These are phyloP conservation scores for Atlantisia rogersi DNA, from an alignment of 2,113 vertebrate species.

Conservation along the genomic window DNA sequence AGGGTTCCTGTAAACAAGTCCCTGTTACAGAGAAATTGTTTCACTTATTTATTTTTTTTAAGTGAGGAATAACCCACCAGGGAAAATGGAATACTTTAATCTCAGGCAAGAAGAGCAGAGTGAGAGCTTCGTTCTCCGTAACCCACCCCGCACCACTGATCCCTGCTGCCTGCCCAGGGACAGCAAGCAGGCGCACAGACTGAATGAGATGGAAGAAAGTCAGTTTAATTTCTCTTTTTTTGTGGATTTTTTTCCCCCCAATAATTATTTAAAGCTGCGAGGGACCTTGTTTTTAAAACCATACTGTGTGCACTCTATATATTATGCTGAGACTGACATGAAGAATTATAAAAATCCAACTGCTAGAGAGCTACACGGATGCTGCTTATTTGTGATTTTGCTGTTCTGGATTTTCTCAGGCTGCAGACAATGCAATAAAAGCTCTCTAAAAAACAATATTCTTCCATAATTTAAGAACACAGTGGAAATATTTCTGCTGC, in stretches of 20 bases:
- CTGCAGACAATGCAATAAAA: slow-evolving; percentile 50
- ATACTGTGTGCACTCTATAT: not conserved
- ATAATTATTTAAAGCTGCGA: slow-evolving; percentile 23
- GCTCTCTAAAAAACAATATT: slow-evolving; percentile 1
- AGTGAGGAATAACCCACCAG: not conserved
- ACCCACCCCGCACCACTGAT: fast-evolving
- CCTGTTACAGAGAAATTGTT: not conserved
- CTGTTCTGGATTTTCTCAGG: slow-evolving; percentile 45
- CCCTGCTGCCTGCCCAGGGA: not conserved
- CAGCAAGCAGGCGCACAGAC: not conserved
- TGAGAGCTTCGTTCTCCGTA: fast-evolving
- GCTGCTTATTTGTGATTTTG: not conserved
- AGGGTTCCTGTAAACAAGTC: not conserved
- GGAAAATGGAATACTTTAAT: not conserved
- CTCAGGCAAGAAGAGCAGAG: not conserved
- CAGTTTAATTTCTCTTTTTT: not conserved
- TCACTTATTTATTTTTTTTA: too few species aligned
- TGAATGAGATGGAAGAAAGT: not conserved
- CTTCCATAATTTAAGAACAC: not conserved
- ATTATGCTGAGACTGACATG: not conserved
- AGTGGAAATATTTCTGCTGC: not conserved
- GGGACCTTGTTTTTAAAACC: slow-evolving; percentile 33
- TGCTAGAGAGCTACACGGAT: not conserved
- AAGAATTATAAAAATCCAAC: not conserved
- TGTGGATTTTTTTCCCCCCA: not conserved